Percentiles rank a stretch among this genome's conserved stretches.
Evolutionary conservation across 2,797 vertebrate genomes (phyloP).

Genomic region (Rhynchonycteris naso): DNA sequence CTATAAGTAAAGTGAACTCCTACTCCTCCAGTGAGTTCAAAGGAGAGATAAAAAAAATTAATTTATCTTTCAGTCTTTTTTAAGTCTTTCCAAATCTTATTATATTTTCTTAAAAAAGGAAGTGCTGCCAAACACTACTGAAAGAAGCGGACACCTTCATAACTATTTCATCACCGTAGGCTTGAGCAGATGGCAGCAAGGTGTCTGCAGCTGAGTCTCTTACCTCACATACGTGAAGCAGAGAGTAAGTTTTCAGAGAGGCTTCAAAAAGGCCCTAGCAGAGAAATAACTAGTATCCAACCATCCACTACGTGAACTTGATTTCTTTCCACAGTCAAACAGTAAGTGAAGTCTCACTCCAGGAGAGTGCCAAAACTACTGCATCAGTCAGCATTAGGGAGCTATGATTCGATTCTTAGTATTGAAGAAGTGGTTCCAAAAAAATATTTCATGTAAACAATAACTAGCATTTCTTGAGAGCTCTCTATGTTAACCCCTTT

Average conservation of each 20-base stretch:
- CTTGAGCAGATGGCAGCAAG: neutral
- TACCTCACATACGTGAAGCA: neutral
- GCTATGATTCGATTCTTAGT: neutral
- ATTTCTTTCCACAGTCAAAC: constrained; percentile 1
- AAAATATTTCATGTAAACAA: neutral
- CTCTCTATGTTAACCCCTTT: neutral
- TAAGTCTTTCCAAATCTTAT: constrained; percentile 65
- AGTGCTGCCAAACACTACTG: constrained; percentile 18
- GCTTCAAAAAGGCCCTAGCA: neutral
- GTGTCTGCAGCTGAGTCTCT: neutral
- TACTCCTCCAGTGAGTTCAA: constrained; percentile 47
- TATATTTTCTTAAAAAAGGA: constrained; percentile 51
- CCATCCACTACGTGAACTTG: neutral
- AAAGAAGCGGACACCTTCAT: constrained; percentile 19
- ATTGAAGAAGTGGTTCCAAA: neutral
- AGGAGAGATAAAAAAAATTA: neutral
- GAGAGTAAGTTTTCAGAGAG: constrained; percentile 4
- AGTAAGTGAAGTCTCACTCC: neutral
- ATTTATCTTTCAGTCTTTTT: constrained; percentile 47
- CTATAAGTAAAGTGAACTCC: constrained; percentile 55
- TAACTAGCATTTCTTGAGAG: neutral
- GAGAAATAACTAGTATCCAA: constrained; percentile 8
- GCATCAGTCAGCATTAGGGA: neutral
- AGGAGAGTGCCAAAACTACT: neutral
- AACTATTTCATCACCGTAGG: constrained; percentile 38